These are phyloP conservation scores for Melipona beecheii DNA, from an alignment of 2,888 invertebrate species.

Conservation along the genomic window DNA sequence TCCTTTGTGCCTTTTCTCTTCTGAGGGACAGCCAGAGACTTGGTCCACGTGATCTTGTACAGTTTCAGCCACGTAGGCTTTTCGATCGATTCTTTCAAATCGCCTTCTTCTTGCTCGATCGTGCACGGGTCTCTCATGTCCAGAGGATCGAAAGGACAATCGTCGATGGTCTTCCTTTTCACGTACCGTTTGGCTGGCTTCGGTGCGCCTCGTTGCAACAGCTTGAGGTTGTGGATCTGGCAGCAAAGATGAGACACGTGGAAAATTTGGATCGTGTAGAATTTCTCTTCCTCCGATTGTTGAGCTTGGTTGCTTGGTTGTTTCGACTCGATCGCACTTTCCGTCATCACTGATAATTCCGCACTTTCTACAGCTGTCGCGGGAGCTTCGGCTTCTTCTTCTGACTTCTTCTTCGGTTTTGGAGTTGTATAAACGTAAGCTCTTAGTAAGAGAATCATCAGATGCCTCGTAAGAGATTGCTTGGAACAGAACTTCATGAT, in stretches of 20 bases:
- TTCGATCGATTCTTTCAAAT: conserved; percentile 64
- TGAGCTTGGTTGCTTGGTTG: neutral
- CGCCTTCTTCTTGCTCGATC: conserved; percentile 59
- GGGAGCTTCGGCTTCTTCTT: no score
- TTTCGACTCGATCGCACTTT: neutral
- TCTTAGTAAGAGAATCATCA: conserved; percentile 77
- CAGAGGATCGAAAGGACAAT: conserved; percentile 67
- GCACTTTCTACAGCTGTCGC: neutral
- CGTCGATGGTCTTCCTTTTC: conserved; percentile 64
- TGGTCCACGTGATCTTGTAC: conserved; percentile 72
- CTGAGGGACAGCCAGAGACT: conserved; percentile 44
- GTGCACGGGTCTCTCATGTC: conserved; percentile 53
- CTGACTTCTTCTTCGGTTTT: neutral
- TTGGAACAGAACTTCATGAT: conserved; percentile 77
- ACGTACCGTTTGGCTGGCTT: conserved; percentile 50
- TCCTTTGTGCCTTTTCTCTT: conserved; percentile 33
- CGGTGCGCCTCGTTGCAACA: conserved; percentile 64
- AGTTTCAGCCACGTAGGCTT: conserved; percentile 72
- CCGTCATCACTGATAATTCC: neutral
- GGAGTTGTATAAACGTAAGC: conserved; percentile 69
- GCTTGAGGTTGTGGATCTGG: conserved; percentile 75
- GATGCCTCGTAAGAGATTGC: conserved; percentile 73
- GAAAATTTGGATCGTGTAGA: conserved; percentile 74
- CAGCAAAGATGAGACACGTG: conserved; percentile 74
- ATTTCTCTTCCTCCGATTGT: conserved; percentile 5